Evolutionary conservation across 2,797 vertebrate genomes (phyloP).

Genomic region (Aldrovandia affinis): DNA sequence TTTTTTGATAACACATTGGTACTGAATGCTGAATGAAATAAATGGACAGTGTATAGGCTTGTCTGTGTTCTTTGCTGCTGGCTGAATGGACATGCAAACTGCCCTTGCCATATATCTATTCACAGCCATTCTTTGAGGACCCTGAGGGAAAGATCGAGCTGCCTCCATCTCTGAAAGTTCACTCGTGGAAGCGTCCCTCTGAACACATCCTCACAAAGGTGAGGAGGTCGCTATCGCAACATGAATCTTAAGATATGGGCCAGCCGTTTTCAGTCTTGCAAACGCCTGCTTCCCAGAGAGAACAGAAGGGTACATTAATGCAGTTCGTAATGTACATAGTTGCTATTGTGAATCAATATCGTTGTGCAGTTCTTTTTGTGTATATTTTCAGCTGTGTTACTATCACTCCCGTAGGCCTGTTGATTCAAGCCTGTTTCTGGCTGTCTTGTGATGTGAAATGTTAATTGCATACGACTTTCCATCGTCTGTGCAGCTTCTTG

Average conservation of each 20-base stretch:
- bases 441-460: slow-evolving; percentile 34
- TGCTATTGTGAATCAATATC: background rate
- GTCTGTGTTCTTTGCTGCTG: background rate
- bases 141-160: slow-evolving; percentile 86
- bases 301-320: background rate
- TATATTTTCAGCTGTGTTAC: background rate
- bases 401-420: background rate
- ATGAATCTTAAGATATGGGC: background rate
- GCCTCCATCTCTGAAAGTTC: slow-evolving; percentile 79
- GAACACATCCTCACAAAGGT: slow-evolving; percentile 83
- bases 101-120: slow-evolving; percentile 24
- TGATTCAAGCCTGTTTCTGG: slow-evolving; percentile 3
- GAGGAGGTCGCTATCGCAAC: slow-evolving; percentile 39
- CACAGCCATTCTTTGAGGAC: slow-evolving; percentile 85
- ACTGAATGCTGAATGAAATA: background rate
- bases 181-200: slow-evolving; percentile 86
- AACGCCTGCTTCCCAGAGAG: background rate
- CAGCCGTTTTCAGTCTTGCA: background rate
- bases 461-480: slow-evolving; percentile 51
- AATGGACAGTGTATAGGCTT: background rate
- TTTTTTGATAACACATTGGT: background rate
- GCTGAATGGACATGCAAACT: background rate
- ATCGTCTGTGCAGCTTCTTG: slow-evolving; percentile 11
- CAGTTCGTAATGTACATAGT: background rate
- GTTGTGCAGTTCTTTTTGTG: background rate